phyloP scores from a whole-genome alignment of 2,113 vertebrate genomes.

The Scomber scombrus region DNA sequence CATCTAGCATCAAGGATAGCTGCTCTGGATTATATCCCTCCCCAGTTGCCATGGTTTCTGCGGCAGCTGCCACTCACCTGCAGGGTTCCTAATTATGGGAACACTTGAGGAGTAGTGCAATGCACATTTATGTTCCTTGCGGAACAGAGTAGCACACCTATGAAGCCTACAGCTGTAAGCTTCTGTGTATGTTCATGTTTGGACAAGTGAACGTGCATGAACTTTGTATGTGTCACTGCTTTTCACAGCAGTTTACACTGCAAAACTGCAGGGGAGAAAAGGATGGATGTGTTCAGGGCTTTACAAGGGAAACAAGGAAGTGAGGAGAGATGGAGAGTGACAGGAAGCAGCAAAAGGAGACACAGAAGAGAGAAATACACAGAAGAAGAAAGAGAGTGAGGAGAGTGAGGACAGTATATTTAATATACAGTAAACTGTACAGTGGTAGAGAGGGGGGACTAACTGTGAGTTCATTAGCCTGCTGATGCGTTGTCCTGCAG shows the following conservation, averaged over 20 bases:
- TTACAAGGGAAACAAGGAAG: neutral
- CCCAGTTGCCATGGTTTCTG: conserved; percentile 70
- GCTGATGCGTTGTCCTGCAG: conserved; percentile 31
- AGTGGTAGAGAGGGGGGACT: neutral
- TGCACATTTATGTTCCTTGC: neutral
- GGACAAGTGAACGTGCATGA: neutral
- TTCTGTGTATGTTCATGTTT: too few relatives aligned
- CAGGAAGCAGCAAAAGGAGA: neutral
- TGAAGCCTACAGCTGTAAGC: neutral
- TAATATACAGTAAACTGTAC: neutral
- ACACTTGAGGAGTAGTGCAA: conserved; percentile 12
- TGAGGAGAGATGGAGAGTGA: neutral
- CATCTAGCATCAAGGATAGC: conserved; percentile 58
- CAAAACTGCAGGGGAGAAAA: neutral
- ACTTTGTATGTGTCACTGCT: neutral
- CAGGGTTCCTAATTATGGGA: conserved; percentile 56
- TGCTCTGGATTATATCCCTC: conserved; percentile 33
- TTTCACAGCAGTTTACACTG: neutral
- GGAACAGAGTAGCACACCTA: neutral
- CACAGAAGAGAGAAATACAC: neutral
- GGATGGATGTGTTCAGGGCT: neutral
- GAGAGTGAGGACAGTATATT: neutral
- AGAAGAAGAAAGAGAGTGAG: neutral
- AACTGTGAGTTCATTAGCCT: conserved; percentile 5
- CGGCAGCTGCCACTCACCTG: conserved; percentile 65